phyloP scores from a whole-genome alignment of 64 coral and sea anemone genomes.

The Cladopsammia gracilis region DNA sequence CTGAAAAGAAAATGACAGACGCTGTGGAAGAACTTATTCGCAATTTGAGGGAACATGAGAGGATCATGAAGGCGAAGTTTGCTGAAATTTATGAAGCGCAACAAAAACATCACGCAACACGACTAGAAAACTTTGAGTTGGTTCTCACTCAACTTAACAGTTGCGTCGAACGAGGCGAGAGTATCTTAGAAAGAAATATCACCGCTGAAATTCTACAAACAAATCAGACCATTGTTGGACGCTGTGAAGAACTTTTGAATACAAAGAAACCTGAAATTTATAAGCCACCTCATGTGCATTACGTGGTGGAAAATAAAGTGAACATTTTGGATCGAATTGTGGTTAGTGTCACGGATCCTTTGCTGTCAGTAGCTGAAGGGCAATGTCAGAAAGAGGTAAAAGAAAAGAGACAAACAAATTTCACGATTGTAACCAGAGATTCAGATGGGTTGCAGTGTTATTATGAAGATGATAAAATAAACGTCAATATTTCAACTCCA shows the following conservation, averaged over 20 bases:
- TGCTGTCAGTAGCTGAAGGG: too few species aligned
- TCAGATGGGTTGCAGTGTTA: not conserved
- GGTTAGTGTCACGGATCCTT: not conserved
- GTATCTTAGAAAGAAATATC: not conserved
- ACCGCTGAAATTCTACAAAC: not conserved
- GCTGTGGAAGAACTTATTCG: not conserved
- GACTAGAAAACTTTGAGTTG: conserved; percentile 1
- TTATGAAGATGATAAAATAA: not conserved
- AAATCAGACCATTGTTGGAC: not conserved
- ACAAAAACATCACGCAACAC: conserved; percentile 15
- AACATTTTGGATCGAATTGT: not conserved
- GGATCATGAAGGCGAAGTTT: not conserved
- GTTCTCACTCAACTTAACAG: conserved; percentile 1
- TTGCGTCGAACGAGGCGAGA: not conserved
- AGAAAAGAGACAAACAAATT: not conserved
- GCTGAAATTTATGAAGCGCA: conserved; percentile 18
- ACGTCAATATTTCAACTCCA: not conserved
- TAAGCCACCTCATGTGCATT: not conserved
- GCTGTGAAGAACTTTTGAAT: not conserved
- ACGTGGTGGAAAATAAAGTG: not conserved
- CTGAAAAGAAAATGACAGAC: not conserved
- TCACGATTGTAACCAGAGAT: conserved; percentile 23
- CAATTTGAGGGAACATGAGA: not conserved
- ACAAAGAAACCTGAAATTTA: not conserved
- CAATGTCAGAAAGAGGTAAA: not conserved